Evolutionary conservation across 1,140 invertebrate genomes (phyloP).

Genomic region (Sarcophaga peregrina): DNA sequence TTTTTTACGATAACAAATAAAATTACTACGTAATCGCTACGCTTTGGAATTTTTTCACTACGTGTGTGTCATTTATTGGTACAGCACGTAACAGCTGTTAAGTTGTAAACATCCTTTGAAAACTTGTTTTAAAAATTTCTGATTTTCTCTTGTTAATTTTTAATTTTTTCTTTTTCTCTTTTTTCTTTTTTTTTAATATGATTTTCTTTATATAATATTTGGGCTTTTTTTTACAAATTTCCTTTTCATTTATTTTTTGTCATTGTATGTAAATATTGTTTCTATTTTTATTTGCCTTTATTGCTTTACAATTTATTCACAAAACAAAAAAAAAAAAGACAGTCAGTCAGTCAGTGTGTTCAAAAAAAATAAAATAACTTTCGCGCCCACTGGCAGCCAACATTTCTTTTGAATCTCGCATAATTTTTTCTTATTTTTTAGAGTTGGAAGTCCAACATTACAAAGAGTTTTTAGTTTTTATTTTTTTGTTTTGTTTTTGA

Average conservation of each 20-base stretch:
- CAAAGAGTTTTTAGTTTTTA: neutral
- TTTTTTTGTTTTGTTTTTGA: no score
- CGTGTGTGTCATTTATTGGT: neutral
- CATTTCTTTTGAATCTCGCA: neutral
- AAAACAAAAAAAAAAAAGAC: neutral
- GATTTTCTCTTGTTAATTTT: no score
- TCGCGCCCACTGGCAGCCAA: conserved; percentile 3
- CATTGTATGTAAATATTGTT: conserved; percentile 25
- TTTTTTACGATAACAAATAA: neutral
- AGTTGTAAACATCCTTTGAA: neutral
- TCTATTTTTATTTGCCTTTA: neutral
- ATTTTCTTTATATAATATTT: neutral
- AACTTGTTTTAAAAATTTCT: neutral
- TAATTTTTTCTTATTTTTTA: neutral
- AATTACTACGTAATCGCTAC: no score
- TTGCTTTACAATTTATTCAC: neutral
- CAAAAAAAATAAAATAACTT: conserved; percentile 7
- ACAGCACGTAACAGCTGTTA: neutral
- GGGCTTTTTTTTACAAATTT: neutral
- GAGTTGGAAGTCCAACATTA: neutral
- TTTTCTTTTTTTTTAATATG: no score
- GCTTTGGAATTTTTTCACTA: neutral
- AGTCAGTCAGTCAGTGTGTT: neutral
- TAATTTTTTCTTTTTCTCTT: no score
- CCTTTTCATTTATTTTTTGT: neutral